phyloP scores from a whole-genome alignment of 2,888 invertebrate genomes.

The Oeneis ivallda region DNA sequence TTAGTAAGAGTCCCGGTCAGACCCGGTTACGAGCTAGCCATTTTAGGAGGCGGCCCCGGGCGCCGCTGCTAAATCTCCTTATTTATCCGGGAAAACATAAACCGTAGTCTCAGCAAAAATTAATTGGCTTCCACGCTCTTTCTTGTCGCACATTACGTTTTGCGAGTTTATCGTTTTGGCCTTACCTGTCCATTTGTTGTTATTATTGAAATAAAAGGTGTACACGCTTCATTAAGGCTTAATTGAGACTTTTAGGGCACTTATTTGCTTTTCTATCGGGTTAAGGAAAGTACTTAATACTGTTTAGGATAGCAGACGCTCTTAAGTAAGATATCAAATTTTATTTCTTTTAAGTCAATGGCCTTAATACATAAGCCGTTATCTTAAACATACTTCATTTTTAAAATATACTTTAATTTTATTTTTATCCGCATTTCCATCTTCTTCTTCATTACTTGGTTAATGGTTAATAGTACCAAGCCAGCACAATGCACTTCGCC shows the following conservation, averaged over 20 bases:
- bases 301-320: not conserved
- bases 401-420: no score
- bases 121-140: constrained; percentile 75
- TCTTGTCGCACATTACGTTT: constrained; percentile 69
- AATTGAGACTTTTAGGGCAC: constrained; percentile 36
- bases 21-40: constrained; percentile 67
- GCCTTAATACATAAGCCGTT: not conserved
- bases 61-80: constrained; percentile 77
- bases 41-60: constrained; percentile 70
- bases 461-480: no score
- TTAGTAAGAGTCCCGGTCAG: constrained; percentile 65
- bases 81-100: constrained; percentile 79
- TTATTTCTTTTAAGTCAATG: not conserved
- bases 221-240: constrained; percentile 30
- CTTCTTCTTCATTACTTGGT: no score
- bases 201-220: constrained; percentile 44
- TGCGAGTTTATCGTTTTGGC: constrained; percentile 60
- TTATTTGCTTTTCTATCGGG: constrained; percentile 29
- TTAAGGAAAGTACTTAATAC: constrained; percentile 12
- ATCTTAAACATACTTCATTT: no score
- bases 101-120: constrained; percentile 76
- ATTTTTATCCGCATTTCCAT: no score
- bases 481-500: no score
- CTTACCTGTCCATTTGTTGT: constrained; percentile 46
- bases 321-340: not conserved